These are phyloP conservation scores for Limnodromus scolopaceus DNA, from an alignment of 2,797 vertebrate genomes.

Conservation along the genomic window DNA sequence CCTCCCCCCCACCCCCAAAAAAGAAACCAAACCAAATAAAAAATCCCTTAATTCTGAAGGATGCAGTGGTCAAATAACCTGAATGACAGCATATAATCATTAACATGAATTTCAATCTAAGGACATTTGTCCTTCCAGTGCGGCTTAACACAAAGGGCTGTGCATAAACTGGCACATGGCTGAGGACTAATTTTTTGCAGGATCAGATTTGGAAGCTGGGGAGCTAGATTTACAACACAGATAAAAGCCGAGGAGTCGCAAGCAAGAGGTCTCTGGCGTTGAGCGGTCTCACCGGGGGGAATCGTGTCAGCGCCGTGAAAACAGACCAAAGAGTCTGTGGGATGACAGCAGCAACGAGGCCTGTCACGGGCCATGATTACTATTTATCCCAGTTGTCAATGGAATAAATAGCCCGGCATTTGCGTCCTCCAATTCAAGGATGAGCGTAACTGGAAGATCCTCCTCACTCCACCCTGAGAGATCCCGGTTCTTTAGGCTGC, in stretches of 20 bases:
- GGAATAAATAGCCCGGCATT: background rate
- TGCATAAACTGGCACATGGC: background rate
- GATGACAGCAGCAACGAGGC: background rate
- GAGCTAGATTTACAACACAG: background rate
- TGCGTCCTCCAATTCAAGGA: background rate
- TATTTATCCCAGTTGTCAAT: background rate
- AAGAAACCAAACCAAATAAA: background rate
- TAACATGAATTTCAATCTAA: background rate
- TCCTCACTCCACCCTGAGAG: background rate
- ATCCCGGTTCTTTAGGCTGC: background rate
- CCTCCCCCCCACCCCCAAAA: rapidly evolving
- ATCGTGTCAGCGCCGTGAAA: background rate
- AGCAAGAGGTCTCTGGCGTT: background rate
- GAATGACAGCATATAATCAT: background rate
- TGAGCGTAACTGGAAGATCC: background rate
- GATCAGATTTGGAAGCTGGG: background rate
- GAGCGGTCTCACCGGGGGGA: background rate
- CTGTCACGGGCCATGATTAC: background rate
- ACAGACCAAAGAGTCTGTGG: background rate
- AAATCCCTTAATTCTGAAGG: background rate
- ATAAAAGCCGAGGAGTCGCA: background rate
- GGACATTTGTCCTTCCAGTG: background rate
- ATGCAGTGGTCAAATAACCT: background rate
- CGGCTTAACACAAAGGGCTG: background rate
- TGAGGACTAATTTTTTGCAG: background rate